Base-by-base conservation (phyloP, 2,888 invertebrate species). In the Megalurothrips usitatus region DNA sequence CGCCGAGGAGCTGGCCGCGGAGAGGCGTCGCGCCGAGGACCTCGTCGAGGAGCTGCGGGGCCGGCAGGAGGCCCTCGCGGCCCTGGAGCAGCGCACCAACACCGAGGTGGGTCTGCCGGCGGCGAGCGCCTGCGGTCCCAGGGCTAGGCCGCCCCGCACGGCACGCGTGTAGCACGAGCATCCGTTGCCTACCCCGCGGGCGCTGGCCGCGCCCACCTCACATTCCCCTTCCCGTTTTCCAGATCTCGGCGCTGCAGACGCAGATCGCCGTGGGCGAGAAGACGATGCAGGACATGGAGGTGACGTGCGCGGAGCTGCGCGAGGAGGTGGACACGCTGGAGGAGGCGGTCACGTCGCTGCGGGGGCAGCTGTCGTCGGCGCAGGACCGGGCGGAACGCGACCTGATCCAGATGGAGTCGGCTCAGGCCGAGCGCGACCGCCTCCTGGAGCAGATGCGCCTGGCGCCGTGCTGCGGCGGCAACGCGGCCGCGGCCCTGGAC, bases 271-370 rank as follows among this genome's bases (percentile, higher is more conserved):
- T 26, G 26, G 68, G 68, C 68, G 68, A 75, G 68, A 75, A 26
- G 68, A 26, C 68, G 68, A 23, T 75, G 68, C 68, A 75, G 68
- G 68, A 75, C 68, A 23, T 26, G 68, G 68, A 75, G 68, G 68
- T 75, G 68, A 75, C 68, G 68, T 75, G 68, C 68, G 68, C 68
- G 1, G 68, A 75, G 68, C 68, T 75, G 68, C 68, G 68, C 68
- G 68, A 75, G 68, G 68, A 75, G 68, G 68, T 75, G 68, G 68
- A 75, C 68, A 75, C 68, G 68, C 68, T 75, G 68, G 68, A 75
- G 68, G 68, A 75, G 68, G 68, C 68, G 11, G 68, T 75, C 23
- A 26, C 23, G 4, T 23, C 68, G 68, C 68, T 75, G 68, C 68
- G 68, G 23, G 68, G 23, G 11, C 68, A 75, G 68, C 68, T 75